These are phyloP conservation scores for Diplolepis rosae DNA, from an alignment of 2,888 invertebrate species.

Conservation along the genomic window DNA sequence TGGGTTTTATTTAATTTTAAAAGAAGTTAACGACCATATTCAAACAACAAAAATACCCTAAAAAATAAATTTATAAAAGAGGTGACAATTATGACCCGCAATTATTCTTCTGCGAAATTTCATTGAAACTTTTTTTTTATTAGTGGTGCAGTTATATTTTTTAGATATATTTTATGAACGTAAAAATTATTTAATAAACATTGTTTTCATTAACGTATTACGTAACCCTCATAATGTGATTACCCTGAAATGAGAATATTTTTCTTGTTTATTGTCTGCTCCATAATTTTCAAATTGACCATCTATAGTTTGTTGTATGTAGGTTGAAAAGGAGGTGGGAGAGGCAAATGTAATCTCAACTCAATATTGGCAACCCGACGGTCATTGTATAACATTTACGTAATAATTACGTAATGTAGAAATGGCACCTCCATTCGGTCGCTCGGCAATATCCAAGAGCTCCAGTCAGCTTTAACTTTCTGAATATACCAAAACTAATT, in stretches of 20 bases:
- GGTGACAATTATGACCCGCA: too few species aligned
- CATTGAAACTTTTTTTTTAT: too few species aligned
- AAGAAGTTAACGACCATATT: too few species aligned
- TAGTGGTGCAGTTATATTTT: too few species aligned
- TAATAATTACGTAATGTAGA: slow-evolving; percentile 14
- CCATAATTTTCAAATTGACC: neutral
- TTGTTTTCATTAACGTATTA: too few species aligned
- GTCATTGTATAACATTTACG: neutral
- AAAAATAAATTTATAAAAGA: too few species aligned
- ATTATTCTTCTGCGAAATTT: too few species aligned
- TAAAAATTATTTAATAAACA: too few species aligned
- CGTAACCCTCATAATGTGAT: too few species aligned
- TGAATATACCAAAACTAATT: slow-evolving; percentile 35
- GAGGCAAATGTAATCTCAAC: neutral
- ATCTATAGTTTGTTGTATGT: neutral
- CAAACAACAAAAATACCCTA: too few species aligned
- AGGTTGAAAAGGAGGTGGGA: neutral
- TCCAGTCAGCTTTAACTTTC: neutral
- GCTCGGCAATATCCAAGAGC: neutral
- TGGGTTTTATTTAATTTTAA: too few species aligned
- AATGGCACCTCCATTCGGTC: neutral
- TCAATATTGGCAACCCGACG: neutral
- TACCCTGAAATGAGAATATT: neutral
- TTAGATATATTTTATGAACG: too few species aligned
- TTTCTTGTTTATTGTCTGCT: neutral